Evolutionary conservation across 1,140 invertebrate genomes (phyloP).

Genomic region (Lithobius niger): DNA sequence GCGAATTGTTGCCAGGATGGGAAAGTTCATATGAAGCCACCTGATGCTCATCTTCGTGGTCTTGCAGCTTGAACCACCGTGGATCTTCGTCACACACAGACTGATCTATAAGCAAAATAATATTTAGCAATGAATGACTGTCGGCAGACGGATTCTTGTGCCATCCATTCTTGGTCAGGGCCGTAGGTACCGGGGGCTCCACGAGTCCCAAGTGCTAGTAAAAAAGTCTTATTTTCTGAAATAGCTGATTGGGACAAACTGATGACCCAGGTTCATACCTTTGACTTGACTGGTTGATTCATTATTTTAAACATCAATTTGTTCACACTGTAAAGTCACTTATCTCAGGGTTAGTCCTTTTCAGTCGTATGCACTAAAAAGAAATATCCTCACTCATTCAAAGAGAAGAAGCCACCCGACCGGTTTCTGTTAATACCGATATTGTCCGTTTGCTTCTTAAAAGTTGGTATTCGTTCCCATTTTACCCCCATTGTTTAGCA

Average conservation of each 20-base stretch:
- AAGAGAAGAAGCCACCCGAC: too few species aligned
- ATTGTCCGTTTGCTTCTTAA: too few species aligned
- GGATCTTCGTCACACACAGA: conserved; percentile 39
- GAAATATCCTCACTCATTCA: too few species aligned
- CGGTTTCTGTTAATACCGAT: too few species aligned
- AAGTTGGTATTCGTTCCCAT: too few species aligned
- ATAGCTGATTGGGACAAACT: neutral
- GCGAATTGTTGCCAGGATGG: neutral
- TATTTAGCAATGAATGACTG: too few species aligned
- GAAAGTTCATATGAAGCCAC: neutral
- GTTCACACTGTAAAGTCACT: too few species aligned
- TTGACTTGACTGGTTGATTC: neutral
- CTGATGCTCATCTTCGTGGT: conserved; percentile 20
- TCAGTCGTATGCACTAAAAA: too few species aligned
- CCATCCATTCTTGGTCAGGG: neutral
- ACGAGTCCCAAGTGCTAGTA: neutral
- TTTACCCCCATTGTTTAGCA: too few species aligned
- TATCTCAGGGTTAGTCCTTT: too few species aligned
- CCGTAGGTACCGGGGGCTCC: neutral
- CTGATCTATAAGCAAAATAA: conserved; percentile 29
- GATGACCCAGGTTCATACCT: neutral
- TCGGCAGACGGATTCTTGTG: neutral
- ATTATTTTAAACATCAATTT: too few species aligned
- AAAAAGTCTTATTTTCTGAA: neutral
- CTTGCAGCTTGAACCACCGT: conserved; percentile 39